phyloP scores from a whole-genome alignment of 2,113 vertebrate genomes.

The Myotis yumanensis region DNA sequence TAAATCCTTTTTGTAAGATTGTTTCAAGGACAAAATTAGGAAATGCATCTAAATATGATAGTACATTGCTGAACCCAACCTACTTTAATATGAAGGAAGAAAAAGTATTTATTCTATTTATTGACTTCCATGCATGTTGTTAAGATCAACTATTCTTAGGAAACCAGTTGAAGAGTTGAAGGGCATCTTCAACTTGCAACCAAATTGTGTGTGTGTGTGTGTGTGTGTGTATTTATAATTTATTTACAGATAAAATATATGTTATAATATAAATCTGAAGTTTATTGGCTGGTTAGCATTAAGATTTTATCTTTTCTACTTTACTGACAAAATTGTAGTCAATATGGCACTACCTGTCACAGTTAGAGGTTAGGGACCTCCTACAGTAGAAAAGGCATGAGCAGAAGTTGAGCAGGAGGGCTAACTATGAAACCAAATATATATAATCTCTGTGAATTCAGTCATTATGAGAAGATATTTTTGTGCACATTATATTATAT shows the following conservation, averaged over 20 bases:
- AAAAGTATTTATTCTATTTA: not conserved
- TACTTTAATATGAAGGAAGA: not conserved
- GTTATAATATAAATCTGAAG: not conserved
- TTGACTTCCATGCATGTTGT: not conserved
- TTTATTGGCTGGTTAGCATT: not conserved
- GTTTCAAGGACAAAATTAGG: slow-evolving; percentile 6
- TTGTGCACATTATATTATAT: not conserved
- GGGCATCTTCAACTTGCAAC: no score
- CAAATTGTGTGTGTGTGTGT: no score
- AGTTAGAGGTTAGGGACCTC: not conserved
- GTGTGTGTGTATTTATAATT: no score
- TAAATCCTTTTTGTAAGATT: not conserved
- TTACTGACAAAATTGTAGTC: not conserved
- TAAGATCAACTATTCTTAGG: not conserved
- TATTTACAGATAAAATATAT: not conserved
- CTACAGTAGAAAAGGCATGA: not conserved
- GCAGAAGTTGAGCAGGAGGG: not conserved
- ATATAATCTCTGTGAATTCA: not conserved
- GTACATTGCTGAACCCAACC: not conserved
- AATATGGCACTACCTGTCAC: not conserved
- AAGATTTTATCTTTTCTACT: not conserved
- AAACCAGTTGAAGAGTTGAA: not conserved
- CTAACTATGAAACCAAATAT: not conserved
- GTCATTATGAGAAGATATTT: not conserved
- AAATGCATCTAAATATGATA: not conserved